Base-by-base conservation (phyloP, 2,113 vertebrate genomes). In the Corvus hawaiiensis region DNA sequence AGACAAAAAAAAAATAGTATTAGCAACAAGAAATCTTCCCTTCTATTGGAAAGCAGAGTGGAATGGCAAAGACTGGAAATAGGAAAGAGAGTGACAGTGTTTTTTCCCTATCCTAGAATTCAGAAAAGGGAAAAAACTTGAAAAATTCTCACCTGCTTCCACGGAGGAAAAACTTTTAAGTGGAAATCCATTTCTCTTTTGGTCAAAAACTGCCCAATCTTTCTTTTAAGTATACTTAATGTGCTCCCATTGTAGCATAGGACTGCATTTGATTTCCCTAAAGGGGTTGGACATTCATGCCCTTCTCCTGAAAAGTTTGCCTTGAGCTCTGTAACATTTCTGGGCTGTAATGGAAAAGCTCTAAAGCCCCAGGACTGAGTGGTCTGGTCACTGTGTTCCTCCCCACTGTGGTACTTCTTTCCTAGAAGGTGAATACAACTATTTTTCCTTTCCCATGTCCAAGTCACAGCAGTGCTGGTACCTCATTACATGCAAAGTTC, bases 1-100 rank as follows among this genome's bases (percentile, higher is more conserved):
- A 9, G 6, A 16, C 19, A n/a, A 32, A 39, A 44, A 46, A 44
- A 51, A 26, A 37, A 1, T 1, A 19, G 4, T 1, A 32, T 6
- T 5, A 23, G 55, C 5, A 41, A 27, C 3, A 73, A 35, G 3
- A 49, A 58, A 64, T 21, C 6, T 68, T 77, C 33, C 11, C 18
- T 58, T 30, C 58, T 61, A 7, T 14, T 37, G 18, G 37, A 55
- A 76, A 72, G 26, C 1, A 11, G 37, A 61, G 33, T 3, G 8
- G 33, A 83, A 77, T 32, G 6, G 33, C 7, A 66, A 28, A 30
- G 24, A 66, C 46, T 24, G 4, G 18, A 16, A 83, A 33, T 6
- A 37, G 24, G 27, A 84, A 80, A 64, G 4, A 22, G 4, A 6
- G 9, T 7, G 49, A 55, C 26, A 9, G 11, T 6, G 4, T 1